Evolutionary conservation across 23 tunicate genomes (phyloP), one percentile per base, ranked within the genome.

Genomic region (Halocynthia aurantium): DNA sequence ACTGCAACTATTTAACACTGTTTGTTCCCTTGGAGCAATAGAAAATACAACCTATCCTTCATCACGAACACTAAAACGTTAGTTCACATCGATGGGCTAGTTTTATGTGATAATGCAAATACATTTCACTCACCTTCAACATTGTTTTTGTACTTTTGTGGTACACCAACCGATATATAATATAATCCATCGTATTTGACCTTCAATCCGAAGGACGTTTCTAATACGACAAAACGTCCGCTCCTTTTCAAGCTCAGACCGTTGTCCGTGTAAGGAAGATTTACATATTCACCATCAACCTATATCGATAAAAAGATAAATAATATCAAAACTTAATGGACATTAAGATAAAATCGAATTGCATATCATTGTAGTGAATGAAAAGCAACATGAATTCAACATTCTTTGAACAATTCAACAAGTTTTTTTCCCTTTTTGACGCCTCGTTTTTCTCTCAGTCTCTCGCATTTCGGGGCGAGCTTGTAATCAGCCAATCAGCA

Each of bases 81-180:
- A 31, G 44, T 31, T 4, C 44, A 31, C 44, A 31, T 31, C 4
- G 44, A 31, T 31, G 44, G 44, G 44, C 44, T 31, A 31, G 44
- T 31, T 31, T 31, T 31, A 31, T 31, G 44, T 31, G 44, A 31
- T 31, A 31, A 31, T 1, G 44, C 44, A 31, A 31, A 0, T 31
- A 31, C 44, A 31, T 31, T 31, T 31, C 4, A 31, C 44, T 31
- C 44, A 31, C 44, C 44, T 31, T 31, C 44, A 31, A 31, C 44
- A 31, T 31, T 31, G 44, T 31, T 31, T 31, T 31, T 31, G 44
- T 74, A 74, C 55, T 74, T 64, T 54, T 62, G 78, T 54, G 98
- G 76, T n/a, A 92, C 69, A 22, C 89, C 92, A 56, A 92, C 82
- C 10, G 85, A 80, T 6, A 92, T 60, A 53, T 77, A 92, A 74